phyloP scores from a whole-genome alignment of 2,113 vertebrate genomes.

The Tonatia bakeri region DNA sequence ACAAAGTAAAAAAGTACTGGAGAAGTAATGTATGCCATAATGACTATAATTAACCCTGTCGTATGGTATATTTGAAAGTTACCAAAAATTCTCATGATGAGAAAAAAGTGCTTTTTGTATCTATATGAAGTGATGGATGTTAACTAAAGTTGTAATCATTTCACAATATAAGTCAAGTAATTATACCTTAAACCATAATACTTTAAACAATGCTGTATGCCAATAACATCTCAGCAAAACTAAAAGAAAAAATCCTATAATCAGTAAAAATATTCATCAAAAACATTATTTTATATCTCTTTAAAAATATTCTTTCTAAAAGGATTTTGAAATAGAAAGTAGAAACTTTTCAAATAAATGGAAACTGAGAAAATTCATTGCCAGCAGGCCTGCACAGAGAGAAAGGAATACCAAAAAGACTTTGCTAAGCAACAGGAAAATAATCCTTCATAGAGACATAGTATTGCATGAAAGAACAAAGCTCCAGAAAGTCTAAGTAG shows the following conservation, averaged over 20 bases:
- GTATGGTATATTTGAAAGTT: neutral
- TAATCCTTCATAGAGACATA: neutral
- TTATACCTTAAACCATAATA: neutral
- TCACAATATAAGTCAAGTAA: neutral
- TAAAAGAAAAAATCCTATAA: neutral
- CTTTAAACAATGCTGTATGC: neutral
- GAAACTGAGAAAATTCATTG: neutral
- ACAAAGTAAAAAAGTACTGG: neutral
- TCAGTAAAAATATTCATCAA: neutral
- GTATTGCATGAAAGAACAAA: neutral
- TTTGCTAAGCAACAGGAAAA: neutral
- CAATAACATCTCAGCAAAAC: neutral
- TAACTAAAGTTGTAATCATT: neutral
- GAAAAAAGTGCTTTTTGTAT: neutral
- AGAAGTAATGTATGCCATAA: no score
- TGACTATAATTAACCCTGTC: no score
- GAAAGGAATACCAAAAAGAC: neutral
- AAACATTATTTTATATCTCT: neutral
- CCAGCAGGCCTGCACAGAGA: neutral
- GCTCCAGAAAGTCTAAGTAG: neutral
- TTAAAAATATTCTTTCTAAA: neutral
- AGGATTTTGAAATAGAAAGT: neutral
- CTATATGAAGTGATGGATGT: neutral
- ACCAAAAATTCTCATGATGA: neutral
- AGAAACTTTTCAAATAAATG: neutral